A percentile compares a stretch with the other conserved stretches of the same genome.
Evolutionary conservation across 2,797 vertebrate species (phyloP).

Genomic region (Xiphorhynchus erythropygius): DNA sequence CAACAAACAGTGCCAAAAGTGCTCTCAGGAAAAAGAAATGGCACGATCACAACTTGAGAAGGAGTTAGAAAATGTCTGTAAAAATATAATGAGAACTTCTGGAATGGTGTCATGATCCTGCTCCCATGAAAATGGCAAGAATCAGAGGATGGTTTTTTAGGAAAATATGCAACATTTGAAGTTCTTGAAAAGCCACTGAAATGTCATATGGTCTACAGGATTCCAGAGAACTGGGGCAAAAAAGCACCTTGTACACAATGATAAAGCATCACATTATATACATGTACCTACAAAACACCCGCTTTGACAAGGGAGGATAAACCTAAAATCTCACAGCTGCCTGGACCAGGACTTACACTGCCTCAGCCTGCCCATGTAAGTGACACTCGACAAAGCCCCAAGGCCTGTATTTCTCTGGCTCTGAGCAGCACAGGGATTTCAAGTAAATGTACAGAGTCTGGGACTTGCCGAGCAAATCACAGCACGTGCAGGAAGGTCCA

Average conservation of each 20-base stretch:
- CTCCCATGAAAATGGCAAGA: not conserved
- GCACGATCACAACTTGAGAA: not conserved
- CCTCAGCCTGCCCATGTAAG: not conserved
- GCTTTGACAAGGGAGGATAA: not conserved
- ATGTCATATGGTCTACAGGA: not conserved
- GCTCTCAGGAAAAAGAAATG: slow-evolving; percentile 12
- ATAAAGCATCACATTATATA: not conserved
- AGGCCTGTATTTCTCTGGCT: accelerated
- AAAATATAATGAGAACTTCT: not conserved
- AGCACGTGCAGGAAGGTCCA: not conserved
- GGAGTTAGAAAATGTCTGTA: not conserved
- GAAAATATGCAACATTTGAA: not conserved
- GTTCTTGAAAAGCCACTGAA: not conserved
- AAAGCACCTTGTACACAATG: accelerated
- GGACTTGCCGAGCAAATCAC: not conserved
- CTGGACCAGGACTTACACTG: too few species aligned
- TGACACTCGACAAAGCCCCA: not conserved
- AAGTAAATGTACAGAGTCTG: too few species aligned
- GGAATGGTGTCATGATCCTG: not conserved
- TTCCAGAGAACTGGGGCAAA: accelerated
- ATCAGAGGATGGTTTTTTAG: not conserved
- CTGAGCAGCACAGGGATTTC: not conserved
- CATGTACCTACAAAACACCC: accelerated
- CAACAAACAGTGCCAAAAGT: slow-evolving; percentile 8
- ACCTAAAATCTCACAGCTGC: not conserved